phyloP scores from a whole-genome alignment of 2,113 vertebrate genomes.

The Sphaerodactylus townsendi region DNA sequence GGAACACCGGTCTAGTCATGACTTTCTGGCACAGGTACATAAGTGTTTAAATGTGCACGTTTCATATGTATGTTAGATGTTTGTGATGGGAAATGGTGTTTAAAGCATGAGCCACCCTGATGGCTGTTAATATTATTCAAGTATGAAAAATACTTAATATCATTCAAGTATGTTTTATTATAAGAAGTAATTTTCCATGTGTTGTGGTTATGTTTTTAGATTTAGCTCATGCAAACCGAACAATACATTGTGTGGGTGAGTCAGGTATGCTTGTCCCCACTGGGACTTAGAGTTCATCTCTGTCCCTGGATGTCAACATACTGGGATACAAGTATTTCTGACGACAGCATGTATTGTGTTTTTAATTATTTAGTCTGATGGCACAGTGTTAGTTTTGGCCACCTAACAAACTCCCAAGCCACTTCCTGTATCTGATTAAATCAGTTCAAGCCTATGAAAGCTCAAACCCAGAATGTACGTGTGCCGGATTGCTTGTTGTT shows the following conservation, averaged over 20 bases:
- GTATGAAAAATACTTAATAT: background rate
- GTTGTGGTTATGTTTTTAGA: background rate
- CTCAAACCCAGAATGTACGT: background rate
- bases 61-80: background rate
- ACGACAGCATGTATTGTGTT: background rate
- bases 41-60: no score
- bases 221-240: background rate
- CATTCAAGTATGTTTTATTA: background rate
- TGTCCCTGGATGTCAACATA: background rate
- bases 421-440: background rate
- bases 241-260: background rate
- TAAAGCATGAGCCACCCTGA: no score
- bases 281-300: background rate
- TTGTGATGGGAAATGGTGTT: background rate
- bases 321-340: background rate
- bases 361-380: background rate
- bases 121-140: background rate
- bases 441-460: background rate
- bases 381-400: background rate
- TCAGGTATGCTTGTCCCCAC: background rate
- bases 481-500: background rate
- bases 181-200: background rate
- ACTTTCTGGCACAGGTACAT: no score
- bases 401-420: background rate
- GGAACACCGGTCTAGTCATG: no score